Base-by-base conservation (phyloP, 2,888 invertebrate species). In the Agrilus mali region DNA sequence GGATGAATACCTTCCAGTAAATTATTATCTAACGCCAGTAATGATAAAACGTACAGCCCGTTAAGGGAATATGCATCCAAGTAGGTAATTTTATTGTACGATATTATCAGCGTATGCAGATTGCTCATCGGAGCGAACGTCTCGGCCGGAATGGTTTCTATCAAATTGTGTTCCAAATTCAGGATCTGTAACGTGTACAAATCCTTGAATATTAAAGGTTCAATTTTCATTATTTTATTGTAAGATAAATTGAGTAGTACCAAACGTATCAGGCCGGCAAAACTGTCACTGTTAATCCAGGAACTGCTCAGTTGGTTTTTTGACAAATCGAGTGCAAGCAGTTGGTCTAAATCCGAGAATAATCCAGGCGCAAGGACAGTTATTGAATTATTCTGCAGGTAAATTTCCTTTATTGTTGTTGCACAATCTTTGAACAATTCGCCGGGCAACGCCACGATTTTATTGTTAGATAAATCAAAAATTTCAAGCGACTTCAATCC, bases 91-190 rank as follows among this genome's bases (percentile, higher is more conserved):
- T 82, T 82, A 69, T 93, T 93, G 65, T 83, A 83, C 3, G 88
- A 87, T 52, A 93, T 72, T 46, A 89, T 78, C 53, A 93, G 71
- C 12, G 90, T 90, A 66, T 93, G 92, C 48, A 93, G 72, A 69
- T 93, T 93, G 63, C 87, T 90, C 83, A 92, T 85, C 4, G 89
- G 86, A 33, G 88, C 77, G 64, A 93, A 93, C 2, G 90, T 86
- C 57, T 89, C 86, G 7, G 88, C 85, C 7, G 85, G 84, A 48
- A 93, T 84, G 45, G 77, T 82, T 61, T 87, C 86, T 43, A 93
- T 69, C 59, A 79, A 75, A 63, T 93, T 93, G 63, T 86, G 80
- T 53, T 88, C 85, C 52, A 93, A 72, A 61, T 90, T 88, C 38
- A 93, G 71, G 53, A 86, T 82, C 67, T 89, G 86, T 46, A 93